Evolutionary conservation across 2,888 invertebrate species (phyloP), one percentile per base, ranked within the genome.

Genomic region (Laspeyria flexula): DNA sequence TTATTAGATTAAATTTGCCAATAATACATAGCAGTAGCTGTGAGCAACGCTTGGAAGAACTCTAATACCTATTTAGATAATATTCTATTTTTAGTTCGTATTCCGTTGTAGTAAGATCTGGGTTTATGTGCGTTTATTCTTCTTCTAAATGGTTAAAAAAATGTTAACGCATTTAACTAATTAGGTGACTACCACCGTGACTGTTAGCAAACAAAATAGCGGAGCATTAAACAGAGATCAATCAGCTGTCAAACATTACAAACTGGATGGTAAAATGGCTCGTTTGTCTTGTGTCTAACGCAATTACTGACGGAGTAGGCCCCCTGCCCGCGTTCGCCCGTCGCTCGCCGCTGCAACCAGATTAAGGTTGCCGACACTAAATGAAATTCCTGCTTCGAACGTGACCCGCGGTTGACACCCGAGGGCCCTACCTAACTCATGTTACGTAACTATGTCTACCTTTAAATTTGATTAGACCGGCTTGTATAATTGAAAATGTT

Each of bases 331-430:
- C 18, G 2, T 5, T 18, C 18, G 3, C 18, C 3, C 37, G 42
- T 25, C 33, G 18, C 42, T 25, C 50, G 34, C 47, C 44, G 43
- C 43, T 42, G 58, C 60, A 65, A 65, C 65, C 68, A 71, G 69
- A 74, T 79, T 77, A 71, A 68, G 71, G 75, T 71, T 65, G 33
- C 62, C 63, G 65, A 69, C 71, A 68, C 69, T 69, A 75, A 82
- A 83, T 83, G 73, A 79, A 81, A 81, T 82, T 83, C 80, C 74
- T 60, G 51, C 43, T 55, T 41, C 43, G 43, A 63, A 53, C 63
- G 58, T 62, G 63, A 57, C 69, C 59, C 61, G 53, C 52, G 53
- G 59, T 49, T 62, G 62, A 60, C 64, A 60, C 50, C 35, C 10
- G 25, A 29, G 29, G 60, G n/a, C n/a, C 40, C 38, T 27, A 45